Conservation (phyloP, 1,140 invertebrate species). For the Drosophila saltans region DNA sequence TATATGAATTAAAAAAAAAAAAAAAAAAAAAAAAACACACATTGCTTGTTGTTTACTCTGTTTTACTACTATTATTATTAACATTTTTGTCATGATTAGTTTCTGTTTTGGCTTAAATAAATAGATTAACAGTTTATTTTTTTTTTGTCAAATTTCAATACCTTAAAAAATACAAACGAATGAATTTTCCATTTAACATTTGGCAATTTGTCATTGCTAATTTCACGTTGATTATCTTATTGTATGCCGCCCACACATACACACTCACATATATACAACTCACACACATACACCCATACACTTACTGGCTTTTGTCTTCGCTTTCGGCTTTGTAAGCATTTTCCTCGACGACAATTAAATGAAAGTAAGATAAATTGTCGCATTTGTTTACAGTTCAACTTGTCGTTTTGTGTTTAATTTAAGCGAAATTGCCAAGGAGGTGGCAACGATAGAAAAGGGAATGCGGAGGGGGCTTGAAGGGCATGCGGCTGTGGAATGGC, state of each 20-base stretch:
- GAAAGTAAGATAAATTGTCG: slow-evolving; percentile 81
- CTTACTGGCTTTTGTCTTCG: slow-evolving; percentile 46
- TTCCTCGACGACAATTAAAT: slow-evolving; percentile 75
- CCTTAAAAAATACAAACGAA: slow-evolving; percentile 15
- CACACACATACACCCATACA: slow-evolving; percentile 38
- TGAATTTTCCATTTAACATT: slow-evolving; percentile 39
- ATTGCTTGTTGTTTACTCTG: neutral
- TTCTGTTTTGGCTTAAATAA: slow-evolving; percentile 45
- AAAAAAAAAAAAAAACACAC: no score
- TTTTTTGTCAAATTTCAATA: neutral
- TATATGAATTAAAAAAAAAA: no score
- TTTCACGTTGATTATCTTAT: slow-evolving; percentile 71
- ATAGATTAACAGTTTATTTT: slow-evolving; percentile 33
- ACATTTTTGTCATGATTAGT: slow-evolving; percentile 42
- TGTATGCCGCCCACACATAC: slow-evolving; percentile 18
- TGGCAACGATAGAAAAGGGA: neutral
- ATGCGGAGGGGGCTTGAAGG: neutral
- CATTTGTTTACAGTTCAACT: slow-evolving; percentile 80
- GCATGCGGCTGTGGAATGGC: no score
- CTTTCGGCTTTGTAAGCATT: slow-evolving; percentile 70
- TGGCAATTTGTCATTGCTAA: slow-evolving; percentile 75
- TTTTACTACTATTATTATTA: slow-evolving; percentile 9
- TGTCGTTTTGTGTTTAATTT: slow-evolving; percentile 68
- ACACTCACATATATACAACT: slow-evolving; percentile 11
- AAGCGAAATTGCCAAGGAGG: slow-evolving; percentile 45